Evolutionary conservation across 1,140 invertebrate genomes (phyloP), one percentile per base, ranked within the genome.

Genomic region (Heliconius hewitsoni): DNA sequence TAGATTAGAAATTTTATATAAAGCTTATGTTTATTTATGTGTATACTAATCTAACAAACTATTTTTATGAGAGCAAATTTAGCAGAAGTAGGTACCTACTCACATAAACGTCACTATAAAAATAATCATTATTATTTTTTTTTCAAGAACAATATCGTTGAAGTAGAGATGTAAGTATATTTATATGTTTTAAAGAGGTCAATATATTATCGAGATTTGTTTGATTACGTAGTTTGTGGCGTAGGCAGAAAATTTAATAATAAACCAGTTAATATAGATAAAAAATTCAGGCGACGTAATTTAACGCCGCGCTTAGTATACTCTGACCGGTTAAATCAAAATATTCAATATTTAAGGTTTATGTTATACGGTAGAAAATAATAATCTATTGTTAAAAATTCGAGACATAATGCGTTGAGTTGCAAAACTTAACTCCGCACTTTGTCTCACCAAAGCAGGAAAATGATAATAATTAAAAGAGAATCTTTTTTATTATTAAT

Each of bases 161-260:
- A 66, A 66, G n/a, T 57, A 6, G 6, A 23, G 1, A 30, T 23
- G 4, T 30, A 23, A 30, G 9, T 27, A 4, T 30, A 66, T 66
- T 66, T 66, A 30, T 66, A 66, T 66, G n/a, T 66, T 66, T 66
- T 16, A 66, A 66, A 66, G 60, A 66, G 60, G 60, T 66, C 6
- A 66, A 66, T 66, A 27, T 30, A 66, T 13, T 66, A 66, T 30
- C 11, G 27, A 57, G 19, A 66, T n/a, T 30, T 66, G n/a, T 3
- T 4, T 27, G 23, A 27, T 30, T 66, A 30, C 23, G n/a, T 16
- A 9, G 23, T 23, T 57, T 23, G 19, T 57, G 2, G n/a, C 55
- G 55, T 57, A 57, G 55, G 50, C 18, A 2, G 19, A 46, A 8
- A 52, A 46, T 52, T 13, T 6, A 8, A 19, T 52, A 1, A 52